These are phyloP conservation scores for Chelmon rostratus DNA, from an alignment of 2,797 vertebrate species.

Conservation along the genomic window DNA sequence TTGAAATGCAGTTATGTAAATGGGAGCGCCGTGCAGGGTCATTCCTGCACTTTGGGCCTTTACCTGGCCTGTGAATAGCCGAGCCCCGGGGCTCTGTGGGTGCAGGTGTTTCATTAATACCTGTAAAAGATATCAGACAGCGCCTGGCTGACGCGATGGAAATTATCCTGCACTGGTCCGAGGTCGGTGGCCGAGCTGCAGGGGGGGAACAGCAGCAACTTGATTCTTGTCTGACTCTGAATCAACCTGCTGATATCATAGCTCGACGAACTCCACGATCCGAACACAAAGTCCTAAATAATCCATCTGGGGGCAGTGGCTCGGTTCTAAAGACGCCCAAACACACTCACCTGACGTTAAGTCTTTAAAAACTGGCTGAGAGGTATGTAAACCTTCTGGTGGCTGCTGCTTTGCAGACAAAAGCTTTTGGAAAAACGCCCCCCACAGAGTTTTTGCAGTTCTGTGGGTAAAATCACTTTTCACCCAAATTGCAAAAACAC, in stretches of 20 bases:
- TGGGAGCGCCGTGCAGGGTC: conserved; percentile 22
- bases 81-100: conserved; percentile 3
- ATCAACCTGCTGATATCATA: conserved; percentile 16
- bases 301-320: neutral
- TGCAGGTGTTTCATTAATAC: conserved; percentile 9
- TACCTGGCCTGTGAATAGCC: conserved; percentile 11
- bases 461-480: neutral
- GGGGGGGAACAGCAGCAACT: neutral
- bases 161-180: conserved; percentile 26
- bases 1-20: conserved; percentile 64
- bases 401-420: neutral
- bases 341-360: neutral
- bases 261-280: neutral
- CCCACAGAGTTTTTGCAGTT: neutral
- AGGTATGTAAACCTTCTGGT: neutral
- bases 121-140: conserved; percentile 50
- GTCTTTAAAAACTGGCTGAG: neutral
- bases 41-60: conserved; percentile 13
- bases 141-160: neutral
- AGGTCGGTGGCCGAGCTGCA: neutral
- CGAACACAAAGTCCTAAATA: neutral
- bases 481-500: neutral
- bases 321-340: neutral
- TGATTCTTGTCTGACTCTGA: neutral
- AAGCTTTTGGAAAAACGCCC: neutral